Base-by-base conservation (phyloP, 2,797 vertebrate genomes). In the Lepilemur septentrionalis region DNA sequence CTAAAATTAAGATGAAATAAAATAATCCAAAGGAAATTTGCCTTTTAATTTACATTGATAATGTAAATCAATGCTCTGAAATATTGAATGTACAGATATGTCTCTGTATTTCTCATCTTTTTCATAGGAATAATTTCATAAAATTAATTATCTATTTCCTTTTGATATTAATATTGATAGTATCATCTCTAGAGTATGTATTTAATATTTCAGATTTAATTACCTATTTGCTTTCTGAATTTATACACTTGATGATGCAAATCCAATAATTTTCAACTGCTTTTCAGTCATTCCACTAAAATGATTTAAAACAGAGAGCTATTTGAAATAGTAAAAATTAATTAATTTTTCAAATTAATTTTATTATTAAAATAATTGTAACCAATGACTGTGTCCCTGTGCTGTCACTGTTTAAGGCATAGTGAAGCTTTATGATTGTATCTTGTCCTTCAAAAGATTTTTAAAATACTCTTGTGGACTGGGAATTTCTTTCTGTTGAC, bases 281-380 rank as follows among this genome's bases (percentile, higher is more conserved):
- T 70, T 83, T 89, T 92, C 30, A 89, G 4, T 69, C 7, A 32
- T 90, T 76, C 3, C 17, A n/a, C 1, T 84, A 69, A 92, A 90
- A 25, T 75, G 2, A 72, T 82, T 86, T 86, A 90, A 87, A 57
- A 80, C 9, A 73, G 12, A 79, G 15, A 93, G 4, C 6, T 73
- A 4, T 78, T 83, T 87, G 32, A 83, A 79, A 70, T 5, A 67
- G 30, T 79, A 35, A 38, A 83, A 78, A 17, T n/a, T 1, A 70
- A 80, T 81, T 30, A 6, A 18, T 87, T 93, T 82, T 87, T 43
- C 57, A 90, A 59, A 63, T 92, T 85, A 80, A 6, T 91, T 93
- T 91, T 5, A 59, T 90, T 75, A 83, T 41, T 78, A 81, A 92
- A 95, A 89, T 69, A 41, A 63, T 70, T 69, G 2, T 52, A 82